phyloP scores from a whole-genome alignment of 2,888 invertebrate genomes.

The Automeris io region DNA sequence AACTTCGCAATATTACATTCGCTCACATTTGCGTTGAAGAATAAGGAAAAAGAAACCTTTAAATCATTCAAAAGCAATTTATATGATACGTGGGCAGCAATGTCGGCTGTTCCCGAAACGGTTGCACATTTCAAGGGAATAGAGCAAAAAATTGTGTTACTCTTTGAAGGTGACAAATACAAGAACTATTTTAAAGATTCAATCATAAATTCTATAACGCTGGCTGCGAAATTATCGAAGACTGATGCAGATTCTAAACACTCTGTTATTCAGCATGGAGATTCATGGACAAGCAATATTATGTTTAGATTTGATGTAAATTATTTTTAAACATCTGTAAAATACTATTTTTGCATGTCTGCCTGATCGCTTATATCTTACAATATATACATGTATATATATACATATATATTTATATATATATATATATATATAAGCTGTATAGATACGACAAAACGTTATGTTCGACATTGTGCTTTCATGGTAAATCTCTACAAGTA shows the following conservation, averaged over 20 bases:
- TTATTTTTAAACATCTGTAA: not conserved
- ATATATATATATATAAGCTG: no score
- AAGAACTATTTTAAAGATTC: conserved; percentile 13
- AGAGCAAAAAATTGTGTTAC: not conserved
- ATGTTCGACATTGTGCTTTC: no score
- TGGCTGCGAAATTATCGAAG: conserved; percentile 14
- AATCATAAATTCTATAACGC: conserved; percentile 4
- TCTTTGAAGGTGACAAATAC: conserved; percentile 15
- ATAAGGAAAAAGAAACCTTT: conserved; percentile 23
- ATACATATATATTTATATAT: not conserved
- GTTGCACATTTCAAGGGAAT: not conserved
- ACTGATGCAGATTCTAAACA: conserved; percentile 18
- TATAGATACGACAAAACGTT: no score
- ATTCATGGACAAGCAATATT: conserved; percentile 39
- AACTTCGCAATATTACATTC: conserved; percentile 32
- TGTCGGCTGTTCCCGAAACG: not conserved
- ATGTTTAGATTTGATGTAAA: conserved; percentile 29
- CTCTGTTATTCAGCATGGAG: conserved; percentile 33
- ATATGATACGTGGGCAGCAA: conserved; percentile 14
- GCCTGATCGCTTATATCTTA: no score
- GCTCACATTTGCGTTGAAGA: conserved; percentile 28
- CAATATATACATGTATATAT: no score
- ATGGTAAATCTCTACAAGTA: no score
- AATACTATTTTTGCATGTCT: not conserved
- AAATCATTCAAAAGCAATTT: conserved; percentile 15